Base-by-base conservation (phyloP, 2,888 invertebrate genomes). In the Eledona agricola region DNA sequence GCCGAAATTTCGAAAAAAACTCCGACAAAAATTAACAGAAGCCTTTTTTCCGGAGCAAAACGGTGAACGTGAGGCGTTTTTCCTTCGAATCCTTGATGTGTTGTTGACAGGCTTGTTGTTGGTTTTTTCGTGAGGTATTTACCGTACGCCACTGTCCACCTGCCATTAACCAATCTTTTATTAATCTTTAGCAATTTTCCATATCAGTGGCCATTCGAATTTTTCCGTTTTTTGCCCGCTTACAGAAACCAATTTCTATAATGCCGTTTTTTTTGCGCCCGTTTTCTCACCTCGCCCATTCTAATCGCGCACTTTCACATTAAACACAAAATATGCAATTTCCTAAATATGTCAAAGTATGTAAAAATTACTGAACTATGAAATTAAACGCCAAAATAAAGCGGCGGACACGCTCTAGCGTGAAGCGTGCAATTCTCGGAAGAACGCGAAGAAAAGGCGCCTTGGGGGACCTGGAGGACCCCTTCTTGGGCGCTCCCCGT, bases 321-420 rank as follows among this genome's bases (percentile, higher is more conserved):
- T 38, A 22, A 38, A 37, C 32, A 34, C 42, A 32, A 51, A 51
- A 51, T 51, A 51, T 51, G 50, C 50, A 51, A 51, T 51, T 51
- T 51, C 50, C 50, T 51, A 51, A 51, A 51, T 51, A 51, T 51
- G 50, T 51, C 50, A 51, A 51, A 51, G 50, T 51, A 51, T 51
- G 50, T 51, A 51, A 51, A 51, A 51, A 51, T 51, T 51, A 51
- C 50, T 51, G 34, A 51, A 42, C 42, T 51, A 51, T 51, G 50
- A 51, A 51, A 51, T 51, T 51, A 51, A 51, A 37, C 38, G 37
- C 38, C 49, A 23, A 49, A 49, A 42, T 28, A 42, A 42, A 42
- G 34, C 23, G 3, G 4, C 26, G 12, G 35, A 31, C 23, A 34
- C 37, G 49, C 26, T 51, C 40, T 51, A 51, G 34, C 50, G 50